Evolutionary conservation across 2,797 vertebrate species (phyloP).

Genomic region (Danio tinwini): DNA sequence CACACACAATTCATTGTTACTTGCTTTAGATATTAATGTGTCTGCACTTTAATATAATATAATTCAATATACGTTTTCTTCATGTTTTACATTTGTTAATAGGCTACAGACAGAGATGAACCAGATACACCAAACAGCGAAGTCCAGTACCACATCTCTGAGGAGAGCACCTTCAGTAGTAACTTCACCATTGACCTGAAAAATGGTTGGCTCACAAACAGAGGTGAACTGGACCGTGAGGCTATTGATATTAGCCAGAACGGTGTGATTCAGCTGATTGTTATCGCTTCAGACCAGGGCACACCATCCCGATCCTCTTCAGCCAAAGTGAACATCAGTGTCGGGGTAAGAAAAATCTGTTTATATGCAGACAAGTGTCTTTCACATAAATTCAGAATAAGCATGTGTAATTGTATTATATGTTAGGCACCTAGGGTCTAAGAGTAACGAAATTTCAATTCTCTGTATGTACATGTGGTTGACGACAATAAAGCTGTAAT

Average conservation of each 20-base stretch:
- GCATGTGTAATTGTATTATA: too few species aligned
- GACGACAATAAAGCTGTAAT: too few species aligned
- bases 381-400: too few species aligned
- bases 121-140: conserved; percentile 79
- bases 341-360: conserved; percentile 77
- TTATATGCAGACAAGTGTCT: too few species aligned
- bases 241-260: conserved; percentile 70
- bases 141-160: conserved; percentile 76
- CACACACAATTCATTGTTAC: too few species aligned
- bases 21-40: neutral
- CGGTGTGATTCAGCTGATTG: conserved; percentile 79
- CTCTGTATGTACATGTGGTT: too few species aligned
- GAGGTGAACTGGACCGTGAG: conserved; percentile 81
- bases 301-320: conserved; percentile 61
- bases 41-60: too few species aligned
- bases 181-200: conserved; percentile 82
- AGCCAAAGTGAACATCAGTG: conserved; percentile 76
- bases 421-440: too few species aligned
- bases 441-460: too few species aligned
- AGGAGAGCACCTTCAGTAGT: conserved; percentile 73
- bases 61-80: too few species aligned
- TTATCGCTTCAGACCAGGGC: conserved; percentile 84
- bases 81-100: conserved; percentile 27
- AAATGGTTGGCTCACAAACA: conserved; percentile 78
- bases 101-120: conserved; percentile 90